Conservation (phyloP, 2,888 invertebrate genomes). For the Halictus quadricinctus region DNA sequence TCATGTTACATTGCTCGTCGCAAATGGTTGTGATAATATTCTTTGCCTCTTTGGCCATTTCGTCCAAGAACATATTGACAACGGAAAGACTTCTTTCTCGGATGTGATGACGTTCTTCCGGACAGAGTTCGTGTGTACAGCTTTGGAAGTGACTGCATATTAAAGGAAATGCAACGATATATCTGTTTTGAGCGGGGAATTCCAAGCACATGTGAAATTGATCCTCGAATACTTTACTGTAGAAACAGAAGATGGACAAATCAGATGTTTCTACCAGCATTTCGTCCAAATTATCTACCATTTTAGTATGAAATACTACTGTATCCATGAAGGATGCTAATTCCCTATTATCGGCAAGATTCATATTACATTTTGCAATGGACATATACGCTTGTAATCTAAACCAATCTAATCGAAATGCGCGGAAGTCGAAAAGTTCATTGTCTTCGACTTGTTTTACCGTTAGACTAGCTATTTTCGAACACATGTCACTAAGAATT, state of each 20-base stretch:
- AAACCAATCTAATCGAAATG: constrained; percentile 98
- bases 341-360: constrained; percentile 92
- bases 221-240: constrained; percentile 97
- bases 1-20: constrained; percentile 98
- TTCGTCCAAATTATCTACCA: constrained; percentile 99
- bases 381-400: constrained; percentile 97
- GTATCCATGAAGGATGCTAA: constrained; percentile 97
- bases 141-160: constrained; percentile 99
- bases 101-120: constrained; percentile 98
- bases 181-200: constrained; percentile 99
- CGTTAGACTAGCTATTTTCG: constrained; percentile 91
- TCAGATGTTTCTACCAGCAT: constrained; percentile 98
- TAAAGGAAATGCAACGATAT: constrained; percentile 98
- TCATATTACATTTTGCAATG: constrained; percentile 90
- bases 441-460: constrained; percentile 98
- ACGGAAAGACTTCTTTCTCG: constrained; percentile 97
- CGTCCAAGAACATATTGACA: constrained; percentile 98
- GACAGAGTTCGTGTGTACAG: constrained; percentile 98
- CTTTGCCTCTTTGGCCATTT: constrained; percentile 99
- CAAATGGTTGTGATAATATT: constrained; percentile 99
- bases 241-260: constrained; percentile 98
- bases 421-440: constrained; percentile 97
- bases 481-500: constrained; percentile 95
- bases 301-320: constrained; percentile 97
- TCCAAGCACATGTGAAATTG: constrained; percentile 99